phyloP scores from a whole-genome alignment of 2,113 vertebrate genomes.

The Xiphias gladius region DNA sequence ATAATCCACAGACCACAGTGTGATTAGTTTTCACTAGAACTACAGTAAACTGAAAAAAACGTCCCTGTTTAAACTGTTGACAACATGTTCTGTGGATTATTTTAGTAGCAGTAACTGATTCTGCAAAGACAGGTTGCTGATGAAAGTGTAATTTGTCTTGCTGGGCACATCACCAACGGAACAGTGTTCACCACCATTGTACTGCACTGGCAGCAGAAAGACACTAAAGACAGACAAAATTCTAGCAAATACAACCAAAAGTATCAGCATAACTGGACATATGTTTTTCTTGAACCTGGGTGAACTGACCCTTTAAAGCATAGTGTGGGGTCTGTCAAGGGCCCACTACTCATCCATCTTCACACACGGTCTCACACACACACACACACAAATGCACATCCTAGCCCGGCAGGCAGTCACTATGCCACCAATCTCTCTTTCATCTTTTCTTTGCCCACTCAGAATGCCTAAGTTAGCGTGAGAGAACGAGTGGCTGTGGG shows the following conservation, averaged over 20 bases:
- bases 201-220: neutral
- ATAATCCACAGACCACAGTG: neutral
- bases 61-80: neutral
- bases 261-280: neutral
- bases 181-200: neutral
- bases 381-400: constrained; percentile 13
- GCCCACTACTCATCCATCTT: constrained; percentile 25
- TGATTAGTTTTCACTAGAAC: neutral
- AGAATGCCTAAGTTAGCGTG: constrained; percentile 29
- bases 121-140: no score
- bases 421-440: constrained; percentile 12
- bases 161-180: neutral
- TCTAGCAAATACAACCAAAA: neutral
- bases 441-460: constrained; percentile 20
- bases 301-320: constrained; percentile 3
- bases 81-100: neutral
- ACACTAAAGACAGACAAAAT: neutral
- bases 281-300: no score
- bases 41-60: neutral
- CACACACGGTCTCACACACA: constrained; percentile 6
- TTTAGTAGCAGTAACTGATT: neutral
- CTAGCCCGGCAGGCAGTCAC: neutral
- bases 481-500: constrained; percentile 42
- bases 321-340: constrained; percentile 26
- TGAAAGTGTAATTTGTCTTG: neutral